These are phyloP conservation scores for Clarias laeviceps DNA, from an alignment of 2,797 vertebrate genomes.

Conservation along the genomic window DNA sequence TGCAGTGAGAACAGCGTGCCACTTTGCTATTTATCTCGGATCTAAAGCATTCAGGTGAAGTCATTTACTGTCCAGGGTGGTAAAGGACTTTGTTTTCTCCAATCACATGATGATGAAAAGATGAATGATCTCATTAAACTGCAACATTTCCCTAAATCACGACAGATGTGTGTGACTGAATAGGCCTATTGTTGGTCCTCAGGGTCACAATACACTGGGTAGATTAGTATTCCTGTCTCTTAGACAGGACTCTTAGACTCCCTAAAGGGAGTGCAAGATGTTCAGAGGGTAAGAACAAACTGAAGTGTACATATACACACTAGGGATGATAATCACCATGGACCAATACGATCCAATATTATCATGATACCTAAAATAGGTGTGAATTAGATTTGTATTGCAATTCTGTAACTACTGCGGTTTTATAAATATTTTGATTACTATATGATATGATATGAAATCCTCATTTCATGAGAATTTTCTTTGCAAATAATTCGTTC, in stretches of 20 bases:
- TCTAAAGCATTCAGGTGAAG: neutral
- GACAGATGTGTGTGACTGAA: constrained; percentile 40
- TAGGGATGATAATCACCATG: too few species aligned
- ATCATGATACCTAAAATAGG: too few species aligned
- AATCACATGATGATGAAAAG: neutral
- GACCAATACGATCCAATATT: too few species aligned
- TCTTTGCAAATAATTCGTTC: too few species aligned
- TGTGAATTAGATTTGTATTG: too few species aligned
- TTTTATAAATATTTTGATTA: too few species aligned
- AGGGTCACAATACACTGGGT: constrained; percentile 53
- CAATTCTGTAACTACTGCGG: too few species aligned
- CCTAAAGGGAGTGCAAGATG: constrained; percentile 10
- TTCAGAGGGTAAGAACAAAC: constrained; percentile 21
- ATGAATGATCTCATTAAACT: constrained; percentile 31
- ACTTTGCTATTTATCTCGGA: neutral
- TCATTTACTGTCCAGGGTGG: neutral
- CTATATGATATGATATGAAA: too few species aligned
- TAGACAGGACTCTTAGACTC: constrained; percentile 56
- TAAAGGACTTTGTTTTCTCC: neutral
- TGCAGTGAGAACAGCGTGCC: constrained; percentile 42
- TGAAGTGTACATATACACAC: too few species aligned
- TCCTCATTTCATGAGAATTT: too few species aligned
- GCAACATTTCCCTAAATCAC: neutral
- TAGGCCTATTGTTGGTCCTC: constrained; percentile 51
- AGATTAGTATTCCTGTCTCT: constrained; percentile 72